Conservation (phyloP, 2,888 invertebrate species). For the Sclerodermus sp. region DNA sequence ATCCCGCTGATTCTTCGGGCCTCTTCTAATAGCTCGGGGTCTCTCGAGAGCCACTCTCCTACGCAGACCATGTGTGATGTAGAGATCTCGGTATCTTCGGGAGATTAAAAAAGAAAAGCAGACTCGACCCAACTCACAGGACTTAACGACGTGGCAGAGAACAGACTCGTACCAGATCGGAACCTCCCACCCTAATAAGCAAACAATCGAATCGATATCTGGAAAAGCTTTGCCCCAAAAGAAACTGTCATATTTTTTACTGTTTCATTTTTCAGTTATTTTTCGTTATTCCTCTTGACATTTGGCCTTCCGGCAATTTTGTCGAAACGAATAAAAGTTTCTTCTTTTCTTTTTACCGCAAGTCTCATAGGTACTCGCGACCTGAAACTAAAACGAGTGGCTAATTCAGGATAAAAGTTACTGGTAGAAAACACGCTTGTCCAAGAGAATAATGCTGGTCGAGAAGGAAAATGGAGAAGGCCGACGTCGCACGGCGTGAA, state of each 20-base stretch:
- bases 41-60: constrained; percentile 24
- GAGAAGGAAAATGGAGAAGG: constrained; percentile 15
- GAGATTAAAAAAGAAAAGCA: constrained; percentile 5
- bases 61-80: too few relatives aligned
- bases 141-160: constrained; percentile 20
- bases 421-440: constrained; percentile 27
- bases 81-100: too few relatives aligned
- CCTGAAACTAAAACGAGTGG: constrained; percentile 24
- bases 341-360: neutral
- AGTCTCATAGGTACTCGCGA: constrained; percentile 3
- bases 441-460: constrained; percentile 24
- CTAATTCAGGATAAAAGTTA: constrained; percentile 31
- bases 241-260: too few relatives aligned
- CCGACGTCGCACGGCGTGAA: constrained; percentile 15
- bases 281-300: too few relatives aligned
- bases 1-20: constrained; percentile 18
- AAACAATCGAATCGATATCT: too few relatives aligned
- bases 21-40: constrained; percentile 19
- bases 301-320: too few relatives aligned
- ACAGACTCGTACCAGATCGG: too few relatives aligned
- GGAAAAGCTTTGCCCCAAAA: too few relatives aligned
- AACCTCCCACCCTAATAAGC: too few relatives aligned
- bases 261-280: too few relatives aligned
- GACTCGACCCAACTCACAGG: constrained; percentile 18
- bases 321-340: constrained; percentile 3